Evolutionary conservation across 1,140 invertebrate genomes (phyloP), one percentile per base, ranked within the genome.

Genomic region (Copidosoma floridanum): DNA sequence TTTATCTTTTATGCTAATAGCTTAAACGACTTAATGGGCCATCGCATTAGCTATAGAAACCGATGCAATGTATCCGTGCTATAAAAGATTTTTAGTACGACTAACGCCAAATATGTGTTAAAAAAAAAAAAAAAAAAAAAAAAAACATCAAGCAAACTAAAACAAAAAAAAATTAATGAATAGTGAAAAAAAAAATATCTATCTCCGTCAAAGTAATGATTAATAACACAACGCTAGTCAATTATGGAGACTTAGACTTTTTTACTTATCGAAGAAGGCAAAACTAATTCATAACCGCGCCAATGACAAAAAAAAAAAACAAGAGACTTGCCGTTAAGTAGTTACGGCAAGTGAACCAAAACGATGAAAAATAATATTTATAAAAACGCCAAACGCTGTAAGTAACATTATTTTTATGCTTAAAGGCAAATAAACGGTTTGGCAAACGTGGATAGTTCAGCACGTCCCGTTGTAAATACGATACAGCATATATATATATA

Each of bases 151-250:
- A 23, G 29, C 11, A 24, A 47, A 29, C 18, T 57, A 32, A 47
- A 46, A n/a, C 1, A 46, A 46, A 46, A 46, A 27, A 58, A 7
- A 46, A 35, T 18, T 20, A 32, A 20, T 26, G 20, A 46, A 37
- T 12, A 7, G 35, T 21, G 29, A 55, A 29, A 61, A 55, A 32
- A 14, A 37, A 58, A 61, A 43, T 61, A 35, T 61, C 4, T 47
- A 54, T 54, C 20, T 50, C 44, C 47, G 48, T 43, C n/a, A 20
- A 62, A 48, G 38, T 58, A 48, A 60, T 53, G 53, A 67, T 24
- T 44, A 62, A 38, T 57, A 65, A 63, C 43, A 68, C 56, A 73
- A 68, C 69, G 70, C 74, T 78, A 78, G 76, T 78, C 76, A 78
- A 78, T 78, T 78, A 77, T 58, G 65, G 60, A 67, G 67, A 71